Base-by-base conservation (phyloP, 2,888 invertebrate genomes). In the Melinaea marsaeus region DNA sequence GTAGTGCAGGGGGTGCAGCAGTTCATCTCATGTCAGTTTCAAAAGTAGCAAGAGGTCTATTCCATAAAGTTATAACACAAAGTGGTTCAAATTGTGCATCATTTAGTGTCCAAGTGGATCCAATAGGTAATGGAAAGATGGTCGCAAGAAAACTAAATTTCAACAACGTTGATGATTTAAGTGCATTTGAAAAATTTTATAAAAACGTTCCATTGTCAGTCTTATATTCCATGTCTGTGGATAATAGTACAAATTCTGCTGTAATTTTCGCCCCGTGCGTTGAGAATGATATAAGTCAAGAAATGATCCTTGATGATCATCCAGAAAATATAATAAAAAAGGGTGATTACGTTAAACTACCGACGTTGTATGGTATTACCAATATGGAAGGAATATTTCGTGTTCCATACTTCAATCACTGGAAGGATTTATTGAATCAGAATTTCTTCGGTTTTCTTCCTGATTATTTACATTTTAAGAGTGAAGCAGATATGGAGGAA, bases 361-460 rank as follows among this genome's bases (percentile, higher is more conserved):
- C 81, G 0, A 48, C 78, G 33, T 60, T 82, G 13, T 75, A 73
- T 60, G 80, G 81, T 5, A 78, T 78, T 48, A 65, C 76, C 33
- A 69, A 77, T 13, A 75, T 79, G 75, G 77, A 78, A 69, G 75
- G 75, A 22, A 58, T 74, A 11, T 63, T 71, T 5, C 48, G 72
- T 4, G 11, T 74, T 2, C 5, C n/a, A 0, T 2, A 42, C 0
- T 80, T 79, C 56, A 71, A 75, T 3, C 1, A 6, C 0, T 80
- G 77, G 77, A 76, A 75, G 65, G 47, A 65, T 0, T 61, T 59
- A 62, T 77, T 83, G 77, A 81, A 80, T 66, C 67, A 73, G 7
- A 76, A 78, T 2, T 82, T 84, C 65, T 74, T 76, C 0, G 74
- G 80, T n/a, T 81, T 79, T 62, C 63, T 84, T n/a, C 81, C 83